phyloP scores from a whole-genome alignment of 2,113 vertebrate genomes.

The Platysteira castanea region DNA sequence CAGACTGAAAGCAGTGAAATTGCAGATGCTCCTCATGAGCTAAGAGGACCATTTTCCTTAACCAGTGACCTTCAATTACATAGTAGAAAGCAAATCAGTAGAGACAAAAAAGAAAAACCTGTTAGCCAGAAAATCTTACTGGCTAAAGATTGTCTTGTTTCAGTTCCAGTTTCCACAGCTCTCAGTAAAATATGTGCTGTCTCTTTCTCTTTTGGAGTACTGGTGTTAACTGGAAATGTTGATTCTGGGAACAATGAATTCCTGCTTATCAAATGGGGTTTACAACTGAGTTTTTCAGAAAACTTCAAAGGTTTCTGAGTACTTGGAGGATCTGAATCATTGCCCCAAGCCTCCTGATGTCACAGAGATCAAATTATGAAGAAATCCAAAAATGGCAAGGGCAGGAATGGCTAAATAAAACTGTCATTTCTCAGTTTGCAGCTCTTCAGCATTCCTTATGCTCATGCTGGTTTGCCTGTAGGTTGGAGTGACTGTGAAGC shows the following conservation, averaged over 20 bases:
- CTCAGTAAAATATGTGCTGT: slow-evolving; percentile 24
- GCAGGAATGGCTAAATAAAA: neutral
- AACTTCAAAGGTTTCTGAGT: neutral
- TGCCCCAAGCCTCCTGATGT: neutral
- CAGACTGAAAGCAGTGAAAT: slow-evolving; percentile 47
- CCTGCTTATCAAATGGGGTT: slow-evolving; percentile 44
- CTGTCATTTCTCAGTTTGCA: neutral
- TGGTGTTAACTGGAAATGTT: slow-evolving; percentile 49
- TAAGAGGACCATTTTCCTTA: slow-evolving; percentile 48
- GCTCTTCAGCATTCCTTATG: neutral
- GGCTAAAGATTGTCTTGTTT: slow-evolving; percentile 44
- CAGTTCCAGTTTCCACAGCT: slow-evolving; percentile 42
- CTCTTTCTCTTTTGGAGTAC: slow-evolving; percentile 2
- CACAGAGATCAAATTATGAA: neutral
- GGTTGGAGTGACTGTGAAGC: neutral
- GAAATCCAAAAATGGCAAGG: neutral
- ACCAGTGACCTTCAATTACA: slow-evolving; percentile 59
- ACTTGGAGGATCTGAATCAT: neutral
- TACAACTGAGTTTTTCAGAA: neutral
- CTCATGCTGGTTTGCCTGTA: neutral
- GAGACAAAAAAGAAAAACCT: slow-evolving; percentile 53
- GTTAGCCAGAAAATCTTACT: slow-evolving; percentile 45
- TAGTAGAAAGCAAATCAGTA: slow-evolving; percentile 51
- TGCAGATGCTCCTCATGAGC: slow-evolving; percentile 32
- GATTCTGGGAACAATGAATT: neutral